Percentiles rank a stretch among this genome's conserved stretches.
Conservation (phyloP, 92 coral and sea anemone genomes). For the Anthopleura xanthogrammica region DNA sequence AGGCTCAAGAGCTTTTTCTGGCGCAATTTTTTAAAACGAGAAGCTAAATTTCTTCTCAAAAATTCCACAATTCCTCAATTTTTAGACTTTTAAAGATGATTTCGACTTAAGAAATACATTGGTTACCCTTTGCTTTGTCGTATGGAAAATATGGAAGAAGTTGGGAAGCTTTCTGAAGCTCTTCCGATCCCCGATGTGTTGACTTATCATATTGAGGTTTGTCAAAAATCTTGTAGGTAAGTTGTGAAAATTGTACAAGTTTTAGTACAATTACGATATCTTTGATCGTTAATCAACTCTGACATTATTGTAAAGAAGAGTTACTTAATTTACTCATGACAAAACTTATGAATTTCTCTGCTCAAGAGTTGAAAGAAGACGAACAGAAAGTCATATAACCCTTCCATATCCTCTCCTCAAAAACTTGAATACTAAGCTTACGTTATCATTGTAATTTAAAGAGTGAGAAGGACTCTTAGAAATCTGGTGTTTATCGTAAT, state of each 20-base stretch:
- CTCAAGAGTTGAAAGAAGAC: background rate
- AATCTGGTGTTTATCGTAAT: too few relatives aligned
- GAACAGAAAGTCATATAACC: too few relatives aligned
- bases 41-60: background rate
- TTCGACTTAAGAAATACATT: background rate
- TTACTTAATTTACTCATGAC: background rate
- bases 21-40: constrained; percentile 74
- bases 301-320: background rate
- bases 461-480: too few relatives aligned
- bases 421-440: too few relatives aligned
- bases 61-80: background rate
- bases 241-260: background rate
- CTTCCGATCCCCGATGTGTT: constrained; percentile 74
- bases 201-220: constrained; percentile 81
- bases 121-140: background rate
- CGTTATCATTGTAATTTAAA: too few relatives aligned
- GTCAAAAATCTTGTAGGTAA: constrained; percentile 81
- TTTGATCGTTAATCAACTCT: background rate
- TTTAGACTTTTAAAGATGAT: constrained; percentile 3
- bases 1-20: constrained; percentile 56
- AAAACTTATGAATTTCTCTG: background rate
- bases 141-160: constrained; percentile 80
- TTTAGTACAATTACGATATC: background rate
- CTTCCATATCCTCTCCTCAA: too few relatives aligned
- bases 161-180: constrained; percentile 89